Evolutionary conservation across 2,888 invertebrate genomes (phyloP).

Genomic region (Campoletis raptor): DNA sequence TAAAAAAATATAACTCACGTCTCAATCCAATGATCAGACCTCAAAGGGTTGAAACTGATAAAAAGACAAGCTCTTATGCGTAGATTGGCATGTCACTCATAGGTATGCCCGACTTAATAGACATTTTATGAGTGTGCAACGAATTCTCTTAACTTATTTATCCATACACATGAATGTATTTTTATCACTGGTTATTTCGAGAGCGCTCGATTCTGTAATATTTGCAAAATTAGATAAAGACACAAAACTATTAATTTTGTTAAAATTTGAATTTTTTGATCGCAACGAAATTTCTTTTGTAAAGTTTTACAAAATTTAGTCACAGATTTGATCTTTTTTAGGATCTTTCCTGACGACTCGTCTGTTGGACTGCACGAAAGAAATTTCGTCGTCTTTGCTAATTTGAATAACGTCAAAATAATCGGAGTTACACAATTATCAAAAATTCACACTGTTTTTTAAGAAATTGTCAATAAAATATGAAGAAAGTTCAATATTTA

Average conservation of each 20-base stretch:
- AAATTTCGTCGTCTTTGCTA: background rate
- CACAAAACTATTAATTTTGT: background rate
- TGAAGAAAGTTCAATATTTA: background rate
- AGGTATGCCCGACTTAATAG: constrained; percentile 65
- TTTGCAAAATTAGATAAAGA: background rate
- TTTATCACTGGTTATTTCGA: constrained; percentile 20
- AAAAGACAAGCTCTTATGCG: constrained; percentile 55
- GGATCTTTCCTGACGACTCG: no score
- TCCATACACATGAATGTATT: constrained; percentile 28
- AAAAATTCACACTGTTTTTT: background rate
- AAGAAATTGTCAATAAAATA: background rate
- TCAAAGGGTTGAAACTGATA: constrained; percentile 58
- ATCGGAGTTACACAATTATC: background rate
- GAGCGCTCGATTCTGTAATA: background rate
- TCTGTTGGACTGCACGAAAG: background rate
- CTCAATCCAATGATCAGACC: constrained; percentile 36
- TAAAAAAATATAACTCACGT: background rate
- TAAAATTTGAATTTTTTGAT: background rate
- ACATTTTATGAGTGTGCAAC: constrained; percentile 60
- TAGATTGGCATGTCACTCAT: constrained; percentile 71
- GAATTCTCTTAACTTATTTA: constrained; percentile 43
- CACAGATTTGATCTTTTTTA: background rate
- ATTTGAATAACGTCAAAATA: background rate
- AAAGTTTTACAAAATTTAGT: background rate
- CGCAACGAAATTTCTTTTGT: background rate